These are phyloP conservation scores for Cecropterus lyciades DNA, from an alignment of 1,140 invertebrate species.

Conservation along the genomic window DNA sequence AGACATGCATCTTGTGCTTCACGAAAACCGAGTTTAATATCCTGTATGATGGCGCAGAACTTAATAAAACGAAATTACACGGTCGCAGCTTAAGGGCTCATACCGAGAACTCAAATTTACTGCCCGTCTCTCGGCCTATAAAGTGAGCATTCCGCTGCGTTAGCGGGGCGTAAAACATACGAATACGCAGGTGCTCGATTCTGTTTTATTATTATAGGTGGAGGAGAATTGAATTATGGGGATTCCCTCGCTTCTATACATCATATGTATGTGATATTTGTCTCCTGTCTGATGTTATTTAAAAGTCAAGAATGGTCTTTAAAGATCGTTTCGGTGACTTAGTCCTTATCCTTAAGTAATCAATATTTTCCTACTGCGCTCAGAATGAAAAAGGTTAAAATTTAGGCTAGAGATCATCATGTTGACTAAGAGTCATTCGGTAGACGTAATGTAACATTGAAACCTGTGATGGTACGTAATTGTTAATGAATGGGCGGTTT, in stretches of 20 bases:
- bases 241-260: background rate
- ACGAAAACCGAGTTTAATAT: slow-evolving; percentile 40
- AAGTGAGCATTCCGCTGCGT: slow-evolving; percentile 40
- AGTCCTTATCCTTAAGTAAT: too few relatives aligned
- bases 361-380: too few relatives aligned
- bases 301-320: background rate
- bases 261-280: background rate
- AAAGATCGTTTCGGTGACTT: too few relatives aligned
- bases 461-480: too few relatives aligned
- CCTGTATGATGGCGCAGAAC: slow-evolving; percentile 42
- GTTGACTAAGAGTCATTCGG: too few relatives aligned
- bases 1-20: background rate
- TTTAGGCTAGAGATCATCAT: too few relatives aligned
- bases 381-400: too few relatives aligned
- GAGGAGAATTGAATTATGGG: background rate
- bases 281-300: background rate
- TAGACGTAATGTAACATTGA: too few relatives aligned
- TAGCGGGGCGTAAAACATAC: slow-evolving; percentile 5
- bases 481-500: too few relatives aligned
- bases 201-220: background rate
- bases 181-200: slow-evolving; percentile 3
- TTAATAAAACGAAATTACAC: slow-evolving; percentile 64
- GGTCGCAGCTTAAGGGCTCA: slow-evolving; percentile 41
- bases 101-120: slow-evolving; percentile 55
- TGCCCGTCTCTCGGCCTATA: slow-evolving; percentile 51